A percentile compares a stretch with the other conserved stretches of the same genome.
Conservation (phyloP, 2,113 vertebrate genomes). For the Lycaon pictus region DNA sequence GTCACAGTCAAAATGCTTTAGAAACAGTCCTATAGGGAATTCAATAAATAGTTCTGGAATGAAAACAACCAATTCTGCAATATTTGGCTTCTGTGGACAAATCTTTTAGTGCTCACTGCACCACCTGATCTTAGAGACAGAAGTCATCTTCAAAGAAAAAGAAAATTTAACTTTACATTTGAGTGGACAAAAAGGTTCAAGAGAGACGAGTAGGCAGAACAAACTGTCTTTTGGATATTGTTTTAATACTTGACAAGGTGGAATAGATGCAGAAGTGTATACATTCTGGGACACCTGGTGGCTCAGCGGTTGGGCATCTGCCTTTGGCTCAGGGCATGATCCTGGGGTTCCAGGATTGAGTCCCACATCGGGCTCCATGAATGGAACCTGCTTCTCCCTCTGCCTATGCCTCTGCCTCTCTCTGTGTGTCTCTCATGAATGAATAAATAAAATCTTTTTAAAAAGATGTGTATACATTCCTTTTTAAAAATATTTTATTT, state of each 20-base stretch:
- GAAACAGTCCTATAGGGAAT: not conserved
- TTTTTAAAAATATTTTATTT: too few relatives aligned
- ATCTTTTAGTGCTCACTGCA: not conserved
- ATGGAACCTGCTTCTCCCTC: too few relatives aligned
- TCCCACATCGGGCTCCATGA: too few relatives aligned
- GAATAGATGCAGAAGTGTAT: not conserved
- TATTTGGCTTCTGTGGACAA: not conserved
- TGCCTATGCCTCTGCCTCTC: too few relatives aligned
- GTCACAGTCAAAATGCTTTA: not conserved
- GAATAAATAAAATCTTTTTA: too few relatives aligned
- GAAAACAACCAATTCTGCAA: not conserved
- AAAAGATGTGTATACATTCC: too few relatives aligned
- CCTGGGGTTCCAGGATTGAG: too few relatives aligned
- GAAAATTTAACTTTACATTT: constrained; percentile 30
- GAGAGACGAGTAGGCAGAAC: not conserved
- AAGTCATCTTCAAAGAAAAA: constrained; percentile 37
- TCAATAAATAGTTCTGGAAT: not conserved
- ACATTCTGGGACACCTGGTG: not conserved
- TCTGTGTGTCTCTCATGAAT: too few relatives aligned
- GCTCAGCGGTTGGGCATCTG: too few relatives aligned
- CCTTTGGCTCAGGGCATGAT: too few relatives aligned
- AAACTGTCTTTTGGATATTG: not conserved
- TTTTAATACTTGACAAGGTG: not conserved
- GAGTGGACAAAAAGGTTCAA: not conserved
- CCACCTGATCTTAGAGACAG: not conserved